Conservation (phyloP, 2,113 vertebrate species). For the Ranitomeya variabilis region DNA sequence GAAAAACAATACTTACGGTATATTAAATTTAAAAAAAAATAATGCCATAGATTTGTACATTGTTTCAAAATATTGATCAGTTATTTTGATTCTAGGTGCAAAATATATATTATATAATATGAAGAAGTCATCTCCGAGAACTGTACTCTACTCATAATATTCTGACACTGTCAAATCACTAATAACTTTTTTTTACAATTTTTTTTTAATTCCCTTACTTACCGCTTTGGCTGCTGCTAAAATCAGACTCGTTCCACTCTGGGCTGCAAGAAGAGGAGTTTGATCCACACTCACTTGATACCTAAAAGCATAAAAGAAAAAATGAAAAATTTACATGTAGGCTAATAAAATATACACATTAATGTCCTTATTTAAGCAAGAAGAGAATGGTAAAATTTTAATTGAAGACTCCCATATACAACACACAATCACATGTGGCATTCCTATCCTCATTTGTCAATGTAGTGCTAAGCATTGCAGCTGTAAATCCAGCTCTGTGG, state of each 20-base stretch:
- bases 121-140: background rate
- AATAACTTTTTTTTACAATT: background rate
- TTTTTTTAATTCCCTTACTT: conserved; percentile 59
- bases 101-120: background rate
- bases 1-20: background rate
- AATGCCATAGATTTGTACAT: background rate
- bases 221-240: conserved; percentile 81
- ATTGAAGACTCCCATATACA: too few species aligned
- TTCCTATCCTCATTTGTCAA: too few species aligned
- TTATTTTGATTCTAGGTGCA: background rate
- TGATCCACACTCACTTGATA: conserved; percentile 82
- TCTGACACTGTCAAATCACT: background rate
- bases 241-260: conserved; percentile 93
- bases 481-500: too few species aligned
- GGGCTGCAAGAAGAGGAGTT: conserved; percentile 93
- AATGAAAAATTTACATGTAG: background rate
- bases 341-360: background rate
- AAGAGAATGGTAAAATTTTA: background rate
- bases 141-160: background rate
- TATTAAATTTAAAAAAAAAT: background rate
- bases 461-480: too few species aligned
- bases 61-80: background rate
- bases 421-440: too few species aligned
- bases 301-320: conserved; percentile 71
- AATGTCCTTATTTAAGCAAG: background rate